Evolutionary conservation across 2,888 invertebrate genomes (phyloP), one percentile per base, ranked within the genome.

Genomic region (Chesias legatella): DNA sequence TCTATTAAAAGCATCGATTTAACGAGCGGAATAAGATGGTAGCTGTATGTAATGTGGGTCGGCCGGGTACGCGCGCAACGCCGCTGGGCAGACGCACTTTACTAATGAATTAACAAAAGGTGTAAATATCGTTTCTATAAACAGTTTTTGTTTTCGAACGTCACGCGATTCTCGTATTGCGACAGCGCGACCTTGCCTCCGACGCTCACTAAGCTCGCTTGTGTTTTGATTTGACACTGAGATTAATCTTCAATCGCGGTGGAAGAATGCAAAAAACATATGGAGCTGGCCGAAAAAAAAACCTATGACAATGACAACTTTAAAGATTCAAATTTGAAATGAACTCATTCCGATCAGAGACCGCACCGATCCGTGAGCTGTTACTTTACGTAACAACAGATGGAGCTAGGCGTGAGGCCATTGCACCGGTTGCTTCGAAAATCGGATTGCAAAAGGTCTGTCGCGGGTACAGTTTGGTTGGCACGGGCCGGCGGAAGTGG

Each of bases 1-100:
- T 79, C 78, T 82, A 80, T 80, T 80, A 80, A 77, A 79, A 81
- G 79, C 79, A 74, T 79, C 73, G 74, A 81, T 78, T 76, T 77
- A 80, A 78, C 80, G 76, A 77, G 77, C 72, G 70, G 73, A 74
- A 75, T 77, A 73, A 73, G 72, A 78, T 71, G 64, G 74, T 62
- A 43, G 58, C 35, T 51, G 55, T 53, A 58, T 53, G 52, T 53
- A 74, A 79, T 79, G 77, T 79, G 76, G 78, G 76, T 78, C 78
- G 77, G 60, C 52, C 58, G 47, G 55, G 48, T 51, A 41, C 51
- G 65, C 63, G 66, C 53, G n/a, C 22, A 22, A 22, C 48, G 49
- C 45, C 42, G 26, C 10, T 11, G 25, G 35, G 45, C 37, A 47
- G 40, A 46, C 44, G 50, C 54, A 55, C 57, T 59, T 56, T 56